Evolutionary conservation across 2,797 vertebrate species (phyloP), one percentile per base, ranked within the genome.

Genomic region (Amblyraja radiata): DNA sequence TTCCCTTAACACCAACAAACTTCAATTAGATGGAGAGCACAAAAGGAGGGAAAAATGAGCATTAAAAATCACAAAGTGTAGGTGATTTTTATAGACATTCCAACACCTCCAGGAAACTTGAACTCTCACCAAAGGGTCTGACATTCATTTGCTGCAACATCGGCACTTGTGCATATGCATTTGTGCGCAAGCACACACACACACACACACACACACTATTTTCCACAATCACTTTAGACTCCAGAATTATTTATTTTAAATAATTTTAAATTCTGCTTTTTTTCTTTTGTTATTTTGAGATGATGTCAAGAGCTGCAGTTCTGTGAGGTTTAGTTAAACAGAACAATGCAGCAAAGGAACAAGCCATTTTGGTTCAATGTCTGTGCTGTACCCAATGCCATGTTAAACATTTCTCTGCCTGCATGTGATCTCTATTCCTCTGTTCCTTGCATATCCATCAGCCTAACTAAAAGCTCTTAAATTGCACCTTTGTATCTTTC

Each of bases 61-160:
- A 39, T 54, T 7, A 92, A 76, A 94, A 94, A 94, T 93, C 95
- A 95, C 94, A 96, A 96, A 96, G 95, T 96, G 95, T 95, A 96
- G 96, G 95, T 96, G 97, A 96, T 96, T 95, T 97, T 97, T 97
- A 97, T 96, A 97, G 96, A 97, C 96, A 97, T 97, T 97, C 97
- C 96, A 97, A 97, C 96, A 97, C 97, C 96, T 97, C 96, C 95
- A 96, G 96, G 97, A 97, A 97, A 97, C 96, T 95, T 97, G 97
- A 97, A 97, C 96, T 96, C 96, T 95, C 95, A 97, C 96, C 96
- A 97, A 96, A 96, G 96, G 93, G 95, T 95, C 96, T 97, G 97
- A 97, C 95, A 96, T 95, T 96, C 96, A 97, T 97, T 96, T 96
- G 95, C 95, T 95, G 95, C 96, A 96, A 95, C 96, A 96, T 96